Percentiles rank a stretch among this genome's conserved stretches.
Conservation (phyloP, 2,888 invertebrate species). For the Tachina lurida region DNA sequence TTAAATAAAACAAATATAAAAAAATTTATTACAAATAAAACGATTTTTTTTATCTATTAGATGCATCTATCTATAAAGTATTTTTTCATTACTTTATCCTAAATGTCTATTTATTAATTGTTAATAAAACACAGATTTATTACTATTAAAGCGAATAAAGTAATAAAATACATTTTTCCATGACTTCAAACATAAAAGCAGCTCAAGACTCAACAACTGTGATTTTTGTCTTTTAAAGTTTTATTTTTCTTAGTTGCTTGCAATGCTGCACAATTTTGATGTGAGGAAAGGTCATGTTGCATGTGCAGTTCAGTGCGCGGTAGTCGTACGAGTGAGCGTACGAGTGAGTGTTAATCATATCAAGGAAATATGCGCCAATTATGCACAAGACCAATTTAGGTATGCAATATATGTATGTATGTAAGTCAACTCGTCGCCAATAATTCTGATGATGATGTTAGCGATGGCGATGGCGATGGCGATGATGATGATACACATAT, state of each 20-base stretch:
- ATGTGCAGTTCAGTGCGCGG: conserved; percentile 6
- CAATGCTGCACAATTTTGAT: conserved; percentile 30
- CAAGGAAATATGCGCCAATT: conserved; percentile 60
- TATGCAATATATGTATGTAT: conserved; percentile 43
- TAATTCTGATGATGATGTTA: conserved; percentile 29
- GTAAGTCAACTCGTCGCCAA: conserved; percentile 39
- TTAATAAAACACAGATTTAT: conserved; percentile 73
- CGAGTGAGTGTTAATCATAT: conserved; percentile 51
- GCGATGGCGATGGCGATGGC: conserved; percentile 26
- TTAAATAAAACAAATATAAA: conserved; percentile 25
- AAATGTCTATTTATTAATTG: conserved; percentile 71
- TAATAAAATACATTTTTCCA: conserved; percentile 23
- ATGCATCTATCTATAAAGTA: neutral
- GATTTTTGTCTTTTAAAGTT: conserved; percentile 35
- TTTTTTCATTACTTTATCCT: conserved; percentile 46
- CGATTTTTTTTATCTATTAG: conserved; percentile 21
- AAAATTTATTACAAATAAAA: conserved; percentile 39
- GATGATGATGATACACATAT: conserved; percentile 36
- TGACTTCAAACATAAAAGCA: conserved; percentile 21
- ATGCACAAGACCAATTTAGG: conserved; percentile 59
- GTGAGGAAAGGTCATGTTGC: conserved; percentile 59
- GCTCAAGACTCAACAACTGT: conserved; percentile 28
- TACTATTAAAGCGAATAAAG: conserved; percentile 66
- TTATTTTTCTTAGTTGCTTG: conserved; percentile 1
- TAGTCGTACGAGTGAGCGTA: conserved; percentile 13